Evolutionary conservation across 2,113 vertebrate genomes (phyloP).

Genomic region (Nothocercus julius): DNA sequence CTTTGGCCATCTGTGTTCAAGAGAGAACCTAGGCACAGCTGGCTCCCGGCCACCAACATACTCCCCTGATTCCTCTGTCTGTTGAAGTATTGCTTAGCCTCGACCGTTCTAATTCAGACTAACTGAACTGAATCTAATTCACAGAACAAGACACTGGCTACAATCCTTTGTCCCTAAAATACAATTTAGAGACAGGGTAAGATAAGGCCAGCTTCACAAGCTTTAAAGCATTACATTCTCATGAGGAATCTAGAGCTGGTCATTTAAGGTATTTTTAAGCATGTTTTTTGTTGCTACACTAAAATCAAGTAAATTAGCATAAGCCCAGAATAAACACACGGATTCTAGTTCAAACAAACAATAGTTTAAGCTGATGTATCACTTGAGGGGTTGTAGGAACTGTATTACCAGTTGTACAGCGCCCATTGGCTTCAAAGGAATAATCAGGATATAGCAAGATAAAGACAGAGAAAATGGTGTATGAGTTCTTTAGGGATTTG

Average conservation of each 20-base stretch:
- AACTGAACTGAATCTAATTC: not conserved
- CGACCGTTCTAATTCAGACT: not conserved
- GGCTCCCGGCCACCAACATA: not conserved
- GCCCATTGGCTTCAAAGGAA: not conserved
- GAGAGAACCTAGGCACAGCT: not conserved
- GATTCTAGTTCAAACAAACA: not conserved
- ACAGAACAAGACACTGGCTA: not conserved
- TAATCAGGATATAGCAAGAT: not conserved
- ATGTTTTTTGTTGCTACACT: not conserved
- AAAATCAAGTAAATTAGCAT: not conserved
- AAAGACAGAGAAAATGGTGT: not conserved
- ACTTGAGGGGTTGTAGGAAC: not conserved
- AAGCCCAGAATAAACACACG: not conserved
- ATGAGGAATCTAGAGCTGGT: not conserved
- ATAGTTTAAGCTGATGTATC: not conserved
- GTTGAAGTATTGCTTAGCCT: not conserved
- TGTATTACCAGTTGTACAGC: not conserved
- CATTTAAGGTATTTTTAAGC: not conserved
- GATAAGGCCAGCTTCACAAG: not conserved
- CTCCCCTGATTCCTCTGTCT: not conserved
- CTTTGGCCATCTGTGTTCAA: not conserved
- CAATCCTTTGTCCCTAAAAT: not conserved
- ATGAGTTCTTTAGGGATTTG: not conserved
- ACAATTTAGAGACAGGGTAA: not conserved
- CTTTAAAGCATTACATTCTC: not conserved